Percentiles rank a stretch among this genome's conserved stretches.
Evolutionary conservation across 2,797 vertebrate species (phyloP).

Genomic region (Crocodylus rhombifer): DNA sequence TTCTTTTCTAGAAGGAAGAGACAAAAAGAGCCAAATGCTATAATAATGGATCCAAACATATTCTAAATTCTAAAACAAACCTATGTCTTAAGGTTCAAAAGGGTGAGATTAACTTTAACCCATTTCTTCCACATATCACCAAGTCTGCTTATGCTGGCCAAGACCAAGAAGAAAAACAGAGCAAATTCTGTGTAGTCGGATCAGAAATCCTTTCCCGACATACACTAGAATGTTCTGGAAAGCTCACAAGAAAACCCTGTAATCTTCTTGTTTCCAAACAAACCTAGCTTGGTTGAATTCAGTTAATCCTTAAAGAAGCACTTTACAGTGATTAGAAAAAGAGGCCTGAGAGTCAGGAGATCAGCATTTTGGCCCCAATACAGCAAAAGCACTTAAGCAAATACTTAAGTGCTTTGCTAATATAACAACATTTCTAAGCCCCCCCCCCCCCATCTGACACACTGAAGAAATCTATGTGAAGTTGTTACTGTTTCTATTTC

Average conservation of each 20-base stretch:
- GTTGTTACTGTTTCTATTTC: background rate
- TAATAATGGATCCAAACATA: background rate
- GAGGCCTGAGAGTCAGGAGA: background rate
- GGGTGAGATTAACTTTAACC: background rate
- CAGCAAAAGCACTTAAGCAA: accelerated
- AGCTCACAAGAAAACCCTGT: too few relatives aligned
- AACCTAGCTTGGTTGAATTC: too few relatives aligned
- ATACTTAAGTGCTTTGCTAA: background rate
- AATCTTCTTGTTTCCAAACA: too few relatives aligned
- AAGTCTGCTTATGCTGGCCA: background rate
- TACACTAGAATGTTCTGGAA: too few relatives aligned
- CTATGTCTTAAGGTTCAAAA: background rate
- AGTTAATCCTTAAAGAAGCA: too few relatives aligned
- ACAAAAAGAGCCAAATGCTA: background rate
- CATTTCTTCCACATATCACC: background rate
- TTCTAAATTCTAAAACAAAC: background rate
- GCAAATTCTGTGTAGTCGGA: too few relatives aligned
- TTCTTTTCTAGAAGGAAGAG: background rate
- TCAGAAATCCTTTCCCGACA: too few relatives aligned
- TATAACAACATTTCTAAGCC: background rate
- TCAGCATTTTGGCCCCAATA: background rate
- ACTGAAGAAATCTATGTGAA: background rate
- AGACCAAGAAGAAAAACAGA: background rate
- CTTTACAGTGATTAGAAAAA: too few relatives aligned
- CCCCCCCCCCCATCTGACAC: accelerated